Percentiles rank a stretch among this genome's conserved stretches.
Evolutionary conservation across 2,888 invertebrate species (phyloP).

Genomic region (Drosophila maculinotata): DNA sequence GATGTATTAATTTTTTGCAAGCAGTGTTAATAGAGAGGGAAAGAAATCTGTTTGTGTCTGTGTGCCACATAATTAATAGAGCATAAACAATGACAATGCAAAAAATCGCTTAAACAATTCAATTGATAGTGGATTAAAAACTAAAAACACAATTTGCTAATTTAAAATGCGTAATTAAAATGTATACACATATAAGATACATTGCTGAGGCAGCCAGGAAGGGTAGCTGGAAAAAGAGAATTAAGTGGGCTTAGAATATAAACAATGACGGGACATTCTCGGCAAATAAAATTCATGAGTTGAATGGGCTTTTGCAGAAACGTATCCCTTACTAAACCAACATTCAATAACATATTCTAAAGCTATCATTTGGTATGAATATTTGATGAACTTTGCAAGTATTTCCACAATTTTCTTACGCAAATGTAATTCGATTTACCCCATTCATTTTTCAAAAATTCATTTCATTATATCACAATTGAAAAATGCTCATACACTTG

Average conservation of each 20-base stretch:
- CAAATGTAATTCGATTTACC: conserved; percentile 24
- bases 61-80: conserved; percentile 75
- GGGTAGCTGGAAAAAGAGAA: not conserved
- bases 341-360: no score
- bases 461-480: conserved; percentile 17
- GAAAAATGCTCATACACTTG: not conserved
- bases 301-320: no score
- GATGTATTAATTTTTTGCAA: conserved; percentile 2
- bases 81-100: conserved; percentile 59
- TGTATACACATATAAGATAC: not conserved
- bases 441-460: conserved; percentile 3
- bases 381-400: not conserved
- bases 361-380: conserved; percentile 16
- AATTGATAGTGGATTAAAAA: conserved; percentile 55
- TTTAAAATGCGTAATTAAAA: conserved; percentile 28
- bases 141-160: conserved; percentile 22
- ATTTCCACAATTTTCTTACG: conserved; percentile 2
- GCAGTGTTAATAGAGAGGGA: conserved; percentile 22
- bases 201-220: not conserved
- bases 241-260: no score
- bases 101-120: conserved; percentile 29
- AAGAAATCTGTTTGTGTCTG: conserved; percentile 31
- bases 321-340: no score
- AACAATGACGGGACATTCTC: no score
- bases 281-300: no score